Conservation (phyloP, 1,140 invertebrate genomes). For the Camponotus floridanus region DNA sequence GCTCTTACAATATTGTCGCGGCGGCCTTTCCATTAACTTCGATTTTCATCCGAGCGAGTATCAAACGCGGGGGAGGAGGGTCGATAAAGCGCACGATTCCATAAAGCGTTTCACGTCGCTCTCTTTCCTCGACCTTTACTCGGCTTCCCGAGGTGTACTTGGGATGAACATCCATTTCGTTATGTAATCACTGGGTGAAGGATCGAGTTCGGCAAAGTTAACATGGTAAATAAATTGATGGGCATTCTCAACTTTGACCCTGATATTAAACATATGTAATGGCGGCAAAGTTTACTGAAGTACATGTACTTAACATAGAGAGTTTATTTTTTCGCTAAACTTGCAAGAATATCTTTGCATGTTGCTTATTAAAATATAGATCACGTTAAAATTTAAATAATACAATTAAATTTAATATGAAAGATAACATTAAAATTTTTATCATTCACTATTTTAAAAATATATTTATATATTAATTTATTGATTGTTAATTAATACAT, state of each 20-base stretch:
- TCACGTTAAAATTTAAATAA: not conserved
- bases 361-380: not conserved
- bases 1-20: constrained; percentile 24
- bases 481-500: not conserved
- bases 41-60: constrained; percentile 71
- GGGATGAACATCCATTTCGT: constrained; percentile 8
- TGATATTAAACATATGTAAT: not conserved
- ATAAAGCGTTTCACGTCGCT: constrained; percentile 35
- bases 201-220: constrained; percentile 14
- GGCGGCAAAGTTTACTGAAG: not conserved
- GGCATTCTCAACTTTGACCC: not conserved
- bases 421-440: too few relatives aligned
- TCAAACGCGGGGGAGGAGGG: constrained; percentile 51
- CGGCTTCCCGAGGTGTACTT: not conserved
- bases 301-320: not conserved
- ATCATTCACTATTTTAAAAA: too few relatives aligned
- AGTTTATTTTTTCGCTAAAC: not conserved
- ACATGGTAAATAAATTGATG: constrained; percentile 25
- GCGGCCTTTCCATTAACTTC: constrained; percentile 69
- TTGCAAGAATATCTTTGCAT: not conserved
- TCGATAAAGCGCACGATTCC: constrained; percentile 34
- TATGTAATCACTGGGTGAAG: not conserved
- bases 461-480: not conserved
- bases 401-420: not conserved
- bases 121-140: not conserved